Base-by-base conservation (phyloP, 2,797 vertebrate species). In the Micromesistius poutassou region DNA sequence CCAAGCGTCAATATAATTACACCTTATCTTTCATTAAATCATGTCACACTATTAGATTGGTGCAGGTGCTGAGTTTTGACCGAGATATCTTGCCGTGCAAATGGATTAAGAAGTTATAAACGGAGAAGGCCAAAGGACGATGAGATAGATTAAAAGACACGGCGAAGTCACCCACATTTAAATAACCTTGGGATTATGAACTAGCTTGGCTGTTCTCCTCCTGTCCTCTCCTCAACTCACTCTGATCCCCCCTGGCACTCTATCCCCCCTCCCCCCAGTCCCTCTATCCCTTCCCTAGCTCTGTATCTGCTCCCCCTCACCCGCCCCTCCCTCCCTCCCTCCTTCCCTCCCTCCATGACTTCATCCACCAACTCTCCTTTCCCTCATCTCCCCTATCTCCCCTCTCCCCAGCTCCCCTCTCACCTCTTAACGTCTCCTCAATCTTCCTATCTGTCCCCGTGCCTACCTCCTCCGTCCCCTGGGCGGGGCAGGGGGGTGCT, bases 291-390 rank as follows among this genome's bases (percentile, higher is more conserved):
- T 5, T 22, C 31, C n/a, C 31, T 22, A 35, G 12, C 33, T 36
- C 66, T 12, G 16, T 31, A 72, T 46, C 35, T 35, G 19, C 38
- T 30, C 78, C 74, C 85, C 83, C 87, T 82, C 78, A 81, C 82
- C 76, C 79, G 70, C 72, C 79, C 83, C 84, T 78, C 77, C 77
- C 83, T 75, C 74, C 80, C 80, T 79, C 83, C 84, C 83, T 87
- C 86, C 79, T 85, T 71, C 38, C 50, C 16, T 35, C 76, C 40
- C 3, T 31, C 36, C n/a, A 38, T 80, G 80, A 85, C 86, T 81
- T 87, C 86, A 81, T 87, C 74, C 38, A 68, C 62, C 40, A 71
- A 75, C 31, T 9, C 72, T 25, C 13, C 19, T 72, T 9, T 71
- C n/a, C 40, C 16, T 62, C 42, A 16, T 30, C 30, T 40, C 33